Evolutionary conservation across 64 coral and sea anemone genomes (phyloP), one percentile per base, ranked within the genome.

Genomic region (Orbicella faveolata): DNA sequence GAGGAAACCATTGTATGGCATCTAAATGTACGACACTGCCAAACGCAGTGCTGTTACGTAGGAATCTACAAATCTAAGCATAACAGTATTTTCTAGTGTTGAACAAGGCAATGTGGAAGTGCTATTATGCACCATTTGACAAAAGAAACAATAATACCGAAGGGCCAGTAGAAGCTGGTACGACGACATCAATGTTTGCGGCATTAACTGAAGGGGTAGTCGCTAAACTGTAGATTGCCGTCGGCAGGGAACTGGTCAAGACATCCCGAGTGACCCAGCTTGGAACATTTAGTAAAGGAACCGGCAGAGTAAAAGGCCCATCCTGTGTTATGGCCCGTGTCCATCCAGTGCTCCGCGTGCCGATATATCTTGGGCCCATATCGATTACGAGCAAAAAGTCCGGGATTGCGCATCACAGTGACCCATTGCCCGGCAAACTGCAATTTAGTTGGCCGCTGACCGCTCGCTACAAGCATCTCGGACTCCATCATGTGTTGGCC

Each of bases 401-500:
- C 97, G 34, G 97, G 97, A 89, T 99, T 99, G 61, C 97, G 90
- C 52, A 96, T 89, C 57, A 99, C 94, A 34, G 76, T 96, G 0
- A 99, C 97, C 94, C 91, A 96, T 21, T 93, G 88, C 44, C 97
- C 97, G 11, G 94, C 88, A 77, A 99, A 96, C 1, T 93, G 88
- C 19, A 99, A 77, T 89, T 99, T 99, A 11, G 97, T 99, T 13
- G 97, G 94, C 53, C 86, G 79, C 69, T 93, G 91, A 65, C 97
- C 94, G 36, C 92, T 95, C 11, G 88, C 91, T 20, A 90, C 91
- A 17, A 96, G 91, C 6, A 84, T 89, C 51, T 99, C 97, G 9
- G 97, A 99, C 37, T 99, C 97, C 97, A 99, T 93, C 57, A 96
- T 52, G 54, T 99, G 91, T 87, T 99, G 97, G 3, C 97, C 97